Evolutionary conservation across 1,140 invertebrate species (phyloP), one percentile per base, ranked within the genome.

Genomic region (Archivesica marissinica): DNA sequence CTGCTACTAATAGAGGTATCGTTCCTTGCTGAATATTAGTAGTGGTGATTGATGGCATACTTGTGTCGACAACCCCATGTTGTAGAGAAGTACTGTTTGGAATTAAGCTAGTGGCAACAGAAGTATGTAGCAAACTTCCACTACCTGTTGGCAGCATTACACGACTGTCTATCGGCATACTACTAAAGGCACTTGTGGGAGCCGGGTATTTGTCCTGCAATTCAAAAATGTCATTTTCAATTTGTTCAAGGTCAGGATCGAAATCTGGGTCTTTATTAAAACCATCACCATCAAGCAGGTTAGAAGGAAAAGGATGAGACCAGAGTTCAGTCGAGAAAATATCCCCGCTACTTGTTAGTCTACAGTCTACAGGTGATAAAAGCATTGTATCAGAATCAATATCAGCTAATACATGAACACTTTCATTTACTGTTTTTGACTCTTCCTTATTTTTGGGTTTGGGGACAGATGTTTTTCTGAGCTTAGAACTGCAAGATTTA

Each of bases 151-250:
- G 28, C 6, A 13, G 13, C 33, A 13, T 3, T 1, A 23, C 13
- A 2, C 11, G 64, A 44, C 28, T 6, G 30, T 2, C 64, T 30
- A 11, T 2, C 25, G 6, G 68, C 28, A 33, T 9, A 30, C 25
- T 72, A 13, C 23, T 23, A 17, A 20, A 1, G 11, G 68, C 6
- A 72, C 13, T 44, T 30, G 28, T 13, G 1, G 66, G 13, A 6
- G 66, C 23, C 1, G 25, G 25, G 50, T 72, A 72, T 50, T 50
- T 50, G 11, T 76, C 74, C 54, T 76, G 74, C 74, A 76, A 59
- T 59, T 76, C 74, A 76, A 76, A 59, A 56, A 76, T 54, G 74
- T 76, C 74, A 59, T 54, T 76, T 59, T 76, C 74, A 56, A 76
- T 76, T 59, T 76, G n/a, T 38, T 50, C 74, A 23, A 76, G 38